Base-by-base conservation (phyloP, 2,113 vertebrate genomes). In the Merops nubicus region DNA sequence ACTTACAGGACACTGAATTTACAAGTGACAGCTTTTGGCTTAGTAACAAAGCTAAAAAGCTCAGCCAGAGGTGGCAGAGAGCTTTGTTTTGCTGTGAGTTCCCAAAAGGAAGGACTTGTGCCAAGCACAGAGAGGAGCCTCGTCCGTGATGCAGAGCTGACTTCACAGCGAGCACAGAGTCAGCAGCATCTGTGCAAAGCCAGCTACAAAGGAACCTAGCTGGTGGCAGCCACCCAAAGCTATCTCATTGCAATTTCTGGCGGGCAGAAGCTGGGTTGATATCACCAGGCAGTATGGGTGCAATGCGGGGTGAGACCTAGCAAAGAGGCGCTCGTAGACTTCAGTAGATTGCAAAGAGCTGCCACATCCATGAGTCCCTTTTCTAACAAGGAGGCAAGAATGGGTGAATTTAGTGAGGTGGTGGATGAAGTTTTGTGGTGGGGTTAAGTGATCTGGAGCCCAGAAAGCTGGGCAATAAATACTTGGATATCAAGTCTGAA, bases 1-100 rank as follows among this genome's bases (percentile, higher is more conserved):
- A 36, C n/a, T 89, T 88, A 73, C 9, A 64, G 57, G 53, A 89
- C 45, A 22, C 25, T 38, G 62, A 68, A 68, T 91, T 87, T 94
- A 79, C 33, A 82, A 64, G 26, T 67, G 51, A 89, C 33, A 91
- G 62, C 34, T 88, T 93, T 78, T 89, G 85, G 64, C 31, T 25
- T 10, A 51, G 33, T 40, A 79, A 78, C 26, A 59, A 93, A 91
- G 64, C 31, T 23, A 19, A 81, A 89, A 87, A 88, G 11, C 90
- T 88, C 65, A 87, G 54, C 28, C 15, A 16, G 65, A 82, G 42
- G 47, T 51, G 65, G 60, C 62, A 91, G 51, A 87, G 21, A 31
- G 20, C 22, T 91, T 75, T 85, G 47, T 78, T 95, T 89, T 63
- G 42, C 25, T 87, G 34, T 54, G 20, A 40, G 57, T 51, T 87